A percentile compares a stretch with the other conserved stretches of the same genome.
These are phyloP conservation scores for Parasteatoda lunata DNA, from an alignment of 2,888 invertebrate genomes.

Conservation along the genomic window DNA sequence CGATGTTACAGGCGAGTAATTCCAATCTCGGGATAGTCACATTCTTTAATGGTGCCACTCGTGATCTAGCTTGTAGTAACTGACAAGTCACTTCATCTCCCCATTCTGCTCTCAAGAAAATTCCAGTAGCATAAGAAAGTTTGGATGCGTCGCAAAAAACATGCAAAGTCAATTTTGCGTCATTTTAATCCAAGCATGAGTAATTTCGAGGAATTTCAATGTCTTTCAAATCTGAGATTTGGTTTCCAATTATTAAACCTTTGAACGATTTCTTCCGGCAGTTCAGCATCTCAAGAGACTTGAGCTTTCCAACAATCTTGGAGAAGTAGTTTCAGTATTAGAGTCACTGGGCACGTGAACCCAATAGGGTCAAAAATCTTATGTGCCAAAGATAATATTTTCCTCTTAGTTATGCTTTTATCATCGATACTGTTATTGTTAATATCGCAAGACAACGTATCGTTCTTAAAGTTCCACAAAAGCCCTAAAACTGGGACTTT, in stretches of 20 bases:
- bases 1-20: constrained; percentile 13
- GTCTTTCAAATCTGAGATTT: neutral
- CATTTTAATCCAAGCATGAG: too few species aligned
- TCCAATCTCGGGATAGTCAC: constrained; percentile 11
- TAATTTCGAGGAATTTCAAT: too few species aligned
- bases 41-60: constrained; percentile 7
- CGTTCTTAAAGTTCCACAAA: too few species aligned
- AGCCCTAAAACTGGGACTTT: too few species aligned
- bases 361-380: too few species aligned
- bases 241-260: neutral
- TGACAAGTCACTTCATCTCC: neutral
- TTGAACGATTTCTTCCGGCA: neutral
- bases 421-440: too few species aligned
- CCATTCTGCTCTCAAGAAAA: constrained; percentile 10
- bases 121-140: neutral
- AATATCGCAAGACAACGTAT: too few species aligned
- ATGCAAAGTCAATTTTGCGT: too few species aligned
- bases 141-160: too few species aligned
- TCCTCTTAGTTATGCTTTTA: too few species aligned
- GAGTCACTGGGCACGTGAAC: neutral
- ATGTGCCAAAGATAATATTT: too few species aligned
- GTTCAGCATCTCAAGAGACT: neutral
- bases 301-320: constrained; percentile 11
- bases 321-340: neutral
- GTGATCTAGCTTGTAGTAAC: constrained; percentile 1